Conservation (phyloP, 2,888 invertebrate genomes). For the Erynnis tages region DNA sequence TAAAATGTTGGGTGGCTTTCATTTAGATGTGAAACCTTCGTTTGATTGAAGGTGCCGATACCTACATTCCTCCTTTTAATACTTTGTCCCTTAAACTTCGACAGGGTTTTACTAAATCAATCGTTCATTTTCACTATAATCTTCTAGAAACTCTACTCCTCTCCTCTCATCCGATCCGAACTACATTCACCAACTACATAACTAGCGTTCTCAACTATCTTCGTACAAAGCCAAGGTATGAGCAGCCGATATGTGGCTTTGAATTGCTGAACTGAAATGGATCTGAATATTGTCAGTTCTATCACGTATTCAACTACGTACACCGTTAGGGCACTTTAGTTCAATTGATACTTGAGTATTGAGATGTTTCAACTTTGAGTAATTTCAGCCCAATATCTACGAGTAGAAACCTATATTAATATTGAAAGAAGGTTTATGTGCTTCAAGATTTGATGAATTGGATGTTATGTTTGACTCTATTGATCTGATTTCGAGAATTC, state of each 20-base stretch:
- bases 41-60: no score
- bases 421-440: no score
- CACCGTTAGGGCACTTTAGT: constrained; percentile 4
- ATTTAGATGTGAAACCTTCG: no score
- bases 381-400: neutral
- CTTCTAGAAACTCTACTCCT: constrained; percentile 8
- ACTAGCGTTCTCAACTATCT: constrained; percentile 1
- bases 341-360: constrained; percentile 5
- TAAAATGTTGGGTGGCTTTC: no score
- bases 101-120: no score
- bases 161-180: no score
- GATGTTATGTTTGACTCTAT: no score
- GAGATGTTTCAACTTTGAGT: neutral
- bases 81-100: no score
- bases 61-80: no score
- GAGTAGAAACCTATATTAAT: no score
- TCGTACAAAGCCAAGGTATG: constrained; percentile 11
- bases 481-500: no score
- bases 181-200: neutral
- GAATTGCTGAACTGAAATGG: constrained; percentile 17
- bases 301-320: constrained; percentile 14
- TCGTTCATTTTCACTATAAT: neutral
- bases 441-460: no score
- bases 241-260: constrained; percentile 14
- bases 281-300: constrained; percentile 19